Evolutionary conservation across 2,113 vertebrate species (phyloP).

Genomic region (Climacteris rufus): DNA sequence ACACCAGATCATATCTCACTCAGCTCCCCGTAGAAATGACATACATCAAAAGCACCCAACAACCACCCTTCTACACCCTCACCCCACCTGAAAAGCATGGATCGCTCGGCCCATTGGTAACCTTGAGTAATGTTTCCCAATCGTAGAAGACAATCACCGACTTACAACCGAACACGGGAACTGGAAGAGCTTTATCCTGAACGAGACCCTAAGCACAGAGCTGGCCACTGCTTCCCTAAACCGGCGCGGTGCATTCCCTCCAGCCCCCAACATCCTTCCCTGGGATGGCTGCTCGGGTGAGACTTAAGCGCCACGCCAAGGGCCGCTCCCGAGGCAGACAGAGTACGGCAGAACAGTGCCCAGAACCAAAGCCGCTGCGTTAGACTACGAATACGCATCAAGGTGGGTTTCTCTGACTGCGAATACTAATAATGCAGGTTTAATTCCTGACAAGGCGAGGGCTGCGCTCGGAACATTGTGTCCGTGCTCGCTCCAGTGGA

Average conservation of each 20-base stretch:
- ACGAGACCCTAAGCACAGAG: rapidly evolving
- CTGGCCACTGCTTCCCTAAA: rapidly evolving
- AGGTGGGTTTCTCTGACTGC: rapidly evolving
- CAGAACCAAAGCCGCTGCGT: not conserved
- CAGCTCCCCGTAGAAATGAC: rapidly evolving
- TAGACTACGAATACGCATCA: rapidly evolving
- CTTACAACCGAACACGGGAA: not conserved
- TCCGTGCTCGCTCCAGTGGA: not conserved
- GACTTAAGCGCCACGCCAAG: rapidly evolving
- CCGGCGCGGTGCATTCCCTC: rapidly evolving
- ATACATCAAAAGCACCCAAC: not conserved
- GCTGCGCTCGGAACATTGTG: rapidly evolving
- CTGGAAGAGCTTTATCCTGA: not conserved
- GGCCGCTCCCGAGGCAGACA: not conserved
- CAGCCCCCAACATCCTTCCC: not conserved
- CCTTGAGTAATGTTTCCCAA: not conserved
- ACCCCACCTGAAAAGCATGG: not conserved
- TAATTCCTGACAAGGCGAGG: not conserved
- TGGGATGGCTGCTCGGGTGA: rapidly evolving
- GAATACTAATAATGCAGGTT: rapidly evolving
- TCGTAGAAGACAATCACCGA: not conserved
- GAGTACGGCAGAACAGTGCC: not conserved
- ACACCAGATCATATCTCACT: not conserved
- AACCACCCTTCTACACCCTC: not conserved
- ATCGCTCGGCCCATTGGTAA: not conserved